Evolutionary conservation across 2,113 vertebrate genomes (phyloP).

Genomic region (Sphaerodactylus townsendi): DNA sequence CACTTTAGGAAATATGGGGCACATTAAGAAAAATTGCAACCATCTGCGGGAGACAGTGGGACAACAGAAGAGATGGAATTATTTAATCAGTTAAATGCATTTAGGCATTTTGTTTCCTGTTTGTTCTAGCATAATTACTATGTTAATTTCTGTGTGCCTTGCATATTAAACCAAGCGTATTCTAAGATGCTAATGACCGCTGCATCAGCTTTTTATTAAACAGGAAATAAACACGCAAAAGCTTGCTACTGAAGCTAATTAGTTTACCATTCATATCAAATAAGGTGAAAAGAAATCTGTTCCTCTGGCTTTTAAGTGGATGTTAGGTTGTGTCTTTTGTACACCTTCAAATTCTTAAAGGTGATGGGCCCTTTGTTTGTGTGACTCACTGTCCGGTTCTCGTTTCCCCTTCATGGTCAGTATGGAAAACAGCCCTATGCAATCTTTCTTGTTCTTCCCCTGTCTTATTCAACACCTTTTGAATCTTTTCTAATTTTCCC

Average conservation of each 20-base stretch:
- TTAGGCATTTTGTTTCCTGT: slow-evolving; percentile 71
- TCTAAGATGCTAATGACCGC: slow-evolving; percentile 70
- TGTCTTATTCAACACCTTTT: no score
- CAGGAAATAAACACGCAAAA: slow-evolving; percentile 74
- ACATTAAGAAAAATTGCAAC: slow-evolving; percentile 53
- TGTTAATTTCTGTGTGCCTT: slow-evolving; percentile 75
- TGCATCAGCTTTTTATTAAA: slow-evolving; percentile 77
- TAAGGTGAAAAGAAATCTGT: slow-evolving; percentile 35
- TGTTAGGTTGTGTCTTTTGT: neutral
- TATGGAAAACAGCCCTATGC: no score
- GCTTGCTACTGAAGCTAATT: slow-evolving; percentile 67
- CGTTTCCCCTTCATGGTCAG: no score
- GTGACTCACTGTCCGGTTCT: no score
- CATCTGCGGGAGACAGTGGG: slow-evolving; percentile 53
- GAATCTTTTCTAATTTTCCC: no score
- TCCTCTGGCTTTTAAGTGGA: slow-evolving; percentile 42
- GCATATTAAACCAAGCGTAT: slow-evolving; percentile 67
- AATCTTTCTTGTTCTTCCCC: no score
- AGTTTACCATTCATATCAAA: slow-evolving; percentile 70
- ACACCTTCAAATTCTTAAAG: neutral
- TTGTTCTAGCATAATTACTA: slow-evolving; percentile 74
- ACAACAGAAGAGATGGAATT: slow-evolving; percentile 63
- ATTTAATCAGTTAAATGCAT: slow-evolving; percentile 74
- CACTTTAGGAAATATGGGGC: slow-evolving; percentile 35
- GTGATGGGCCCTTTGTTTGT: no score